Percentiles rank a stretch among this genome's conserved stretches.
Evolutionary conservation across 2,113 vertebrate genomes (phyloP).

Genomic region (Prinia subflava): DNA sequence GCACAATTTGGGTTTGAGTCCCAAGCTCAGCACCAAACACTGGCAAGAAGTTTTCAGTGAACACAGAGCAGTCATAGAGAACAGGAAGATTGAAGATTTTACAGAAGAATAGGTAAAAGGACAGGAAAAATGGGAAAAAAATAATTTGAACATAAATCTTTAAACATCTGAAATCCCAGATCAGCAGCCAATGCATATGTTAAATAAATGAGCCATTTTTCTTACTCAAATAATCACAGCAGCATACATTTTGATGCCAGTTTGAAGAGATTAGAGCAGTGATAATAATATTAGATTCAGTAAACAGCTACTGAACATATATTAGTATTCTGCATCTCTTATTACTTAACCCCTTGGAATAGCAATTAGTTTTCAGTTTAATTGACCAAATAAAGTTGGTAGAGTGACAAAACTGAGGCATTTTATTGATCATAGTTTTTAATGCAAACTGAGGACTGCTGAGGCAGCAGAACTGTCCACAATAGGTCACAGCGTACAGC

Average conservation of each 20-base stretch:
- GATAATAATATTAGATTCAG: conserved; percentile 6
- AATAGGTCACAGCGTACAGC: conserved; percentile 2
- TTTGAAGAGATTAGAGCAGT: conserved; percentile 18
- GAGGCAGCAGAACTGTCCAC: conserved; percentile 59
- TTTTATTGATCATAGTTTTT: conserved; percentile 66
- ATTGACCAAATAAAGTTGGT: conserved; percentile 23
- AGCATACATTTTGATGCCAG: conserved; percentile 11
- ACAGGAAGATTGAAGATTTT: neutral
- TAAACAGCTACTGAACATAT: neutral
- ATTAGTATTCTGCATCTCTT: neutral
- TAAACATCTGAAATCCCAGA: conserved; percentile 32
- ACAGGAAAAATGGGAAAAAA: conserved; percentile 21
- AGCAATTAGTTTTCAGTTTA: conserved; percentile 56
- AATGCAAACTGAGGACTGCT: conserved; percentile 62
- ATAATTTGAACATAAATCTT: conserved; percentile 68
- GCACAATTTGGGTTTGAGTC: neutral
- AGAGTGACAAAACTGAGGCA: conserved; percentile 36
- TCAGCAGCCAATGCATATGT: neutral
- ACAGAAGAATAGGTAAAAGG: neutral
- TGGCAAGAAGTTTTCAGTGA: neutral
- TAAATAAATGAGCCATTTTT: conserved; percentile 63
- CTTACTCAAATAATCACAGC: conserved; percentile 59
- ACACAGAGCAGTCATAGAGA: neutral
- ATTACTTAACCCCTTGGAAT: conserved; percentile 49
- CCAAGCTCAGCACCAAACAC: neutral